phyloP scores from a whole-genome alignment of 2,113 vertebrate species.

The Gopherus flavomarginatus region DNA sequence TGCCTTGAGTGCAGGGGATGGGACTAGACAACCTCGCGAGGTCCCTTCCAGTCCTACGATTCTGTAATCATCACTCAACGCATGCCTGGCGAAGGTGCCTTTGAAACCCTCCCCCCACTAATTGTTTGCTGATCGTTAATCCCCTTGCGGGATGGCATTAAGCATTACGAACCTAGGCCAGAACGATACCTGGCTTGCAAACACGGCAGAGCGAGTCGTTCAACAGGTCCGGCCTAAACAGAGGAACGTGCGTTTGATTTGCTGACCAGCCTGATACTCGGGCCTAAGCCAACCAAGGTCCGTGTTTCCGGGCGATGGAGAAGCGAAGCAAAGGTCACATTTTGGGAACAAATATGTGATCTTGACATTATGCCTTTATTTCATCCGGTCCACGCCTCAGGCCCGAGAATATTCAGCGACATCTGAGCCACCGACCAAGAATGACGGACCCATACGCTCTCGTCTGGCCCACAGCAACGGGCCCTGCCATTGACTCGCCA shows the following conservation, averaged over 20 bases:
- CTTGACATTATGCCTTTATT: not conserved
- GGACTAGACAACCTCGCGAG: not conserved
- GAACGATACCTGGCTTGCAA: not conserved
- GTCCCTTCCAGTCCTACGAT: not conserved
- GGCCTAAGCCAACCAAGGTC: not conserved
- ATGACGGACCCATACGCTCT: not conserved
- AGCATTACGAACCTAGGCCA: too few species aligned
- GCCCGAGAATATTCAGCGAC: not conserved
- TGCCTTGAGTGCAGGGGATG: not conserved
- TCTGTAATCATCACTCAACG: not conserved
- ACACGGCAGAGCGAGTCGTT: not conserved
- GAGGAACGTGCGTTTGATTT: not conserved
- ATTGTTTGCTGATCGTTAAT: too few species aligned
- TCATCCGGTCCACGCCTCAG: not conserved
- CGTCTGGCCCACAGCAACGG: not conserved
- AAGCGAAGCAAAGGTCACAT: not conserved
- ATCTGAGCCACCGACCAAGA: not conserved
- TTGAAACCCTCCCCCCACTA: not conserved
- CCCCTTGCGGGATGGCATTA: not conserved
- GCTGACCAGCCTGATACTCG: not conserved
- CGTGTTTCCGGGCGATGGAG: not conserved
- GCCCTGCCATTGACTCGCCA: too few species aligned
- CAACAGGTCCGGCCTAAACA: not conserved
- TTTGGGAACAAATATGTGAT: not conserved
- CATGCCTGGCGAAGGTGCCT: not conserved